These are phyloP conservation scores for Myrmecobius fasciatus DNA, from an alignment of 2,113 vertebrate genomes.

Conservation along the genomic window DNA sequence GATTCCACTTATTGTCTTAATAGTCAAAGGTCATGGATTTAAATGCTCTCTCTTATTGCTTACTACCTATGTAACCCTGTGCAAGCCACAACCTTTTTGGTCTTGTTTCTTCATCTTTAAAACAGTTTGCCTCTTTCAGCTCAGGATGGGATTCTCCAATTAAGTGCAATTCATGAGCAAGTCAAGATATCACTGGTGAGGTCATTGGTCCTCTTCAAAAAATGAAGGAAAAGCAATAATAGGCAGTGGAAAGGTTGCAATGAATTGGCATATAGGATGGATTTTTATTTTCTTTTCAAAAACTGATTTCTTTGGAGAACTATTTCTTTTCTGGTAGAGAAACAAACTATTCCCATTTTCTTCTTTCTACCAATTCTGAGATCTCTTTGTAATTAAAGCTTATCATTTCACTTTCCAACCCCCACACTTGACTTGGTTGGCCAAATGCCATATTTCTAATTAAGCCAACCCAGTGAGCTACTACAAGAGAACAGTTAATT, in stretches of 20 bases:
- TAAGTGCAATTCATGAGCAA: no score
- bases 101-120: neutral
- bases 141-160: no score
- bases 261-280: neutral
- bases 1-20: neutral
- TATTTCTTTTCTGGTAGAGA: neutral
- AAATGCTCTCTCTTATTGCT: neutral
- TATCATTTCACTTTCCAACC: neutral
- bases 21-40: neutral
- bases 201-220: neutral
- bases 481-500: neutral
- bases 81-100: neutral
- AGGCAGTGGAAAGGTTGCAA: neutral
- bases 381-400: neutral
- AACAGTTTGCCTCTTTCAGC: no score
- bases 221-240: neutral
- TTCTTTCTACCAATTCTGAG: neutral
- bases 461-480: neutral
- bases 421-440: neutral
- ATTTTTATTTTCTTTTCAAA: neutral
- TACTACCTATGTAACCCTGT: neutral
- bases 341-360: no score
- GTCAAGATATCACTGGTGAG: neutral
- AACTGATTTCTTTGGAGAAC: neutral
- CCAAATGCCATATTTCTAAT: neutral